phyloP scores from a whole-genome alignment of 2,113 vertebrate genomes.

The Machaerirhynchus nigripectus region DNA sequence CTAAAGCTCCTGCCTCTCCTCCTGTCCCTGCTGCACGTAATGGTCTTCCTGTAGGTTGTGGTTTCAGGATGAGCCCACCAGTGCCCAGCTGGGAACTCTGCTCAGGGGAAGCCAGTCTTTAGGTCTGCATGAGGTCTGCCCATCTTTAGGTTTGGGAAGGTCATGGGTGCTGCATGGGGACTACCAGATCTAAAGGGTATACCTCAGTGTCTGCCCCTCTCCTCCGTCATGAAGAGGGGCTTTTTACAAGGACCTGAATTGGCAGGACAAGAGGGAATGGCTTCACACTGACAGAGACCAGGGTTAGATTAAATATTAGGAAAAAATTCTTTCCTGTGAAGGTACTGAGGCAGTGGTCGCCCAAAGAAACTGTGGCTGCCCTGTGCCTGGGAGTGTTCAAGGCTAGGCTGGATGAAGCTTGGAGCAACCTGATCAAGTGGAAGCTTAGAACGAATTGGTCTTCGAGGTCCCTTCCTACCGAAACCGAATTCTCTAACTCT shows the following conservation, averaged over 20 bases:
- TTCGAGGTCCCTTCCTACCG: background rate
- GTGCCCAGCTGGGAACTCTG: background rate
- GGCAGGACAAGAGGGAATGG: background rate
- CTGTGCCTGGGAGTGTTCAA: background rate
- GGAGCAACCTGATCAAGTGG: background rate
- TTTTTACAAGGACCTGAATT: background rate
- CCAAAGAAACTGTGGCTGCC: background rate
- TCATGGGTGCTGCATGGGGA: background rate
- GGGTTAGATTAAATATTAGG: background rate
- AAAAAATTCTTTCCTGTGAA: background rate
- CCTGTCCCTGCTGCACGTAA: background rate
- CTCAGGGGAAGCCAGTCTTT: background rate
- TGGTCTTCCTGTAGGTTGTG: background rate
- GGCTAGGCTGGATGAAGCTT: background rate
- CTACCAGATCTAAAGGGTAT: background rate
- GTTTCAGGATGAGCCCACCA: background rate
- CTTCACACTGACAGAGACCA: background rate
- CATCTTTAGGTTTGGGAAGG: background rate
- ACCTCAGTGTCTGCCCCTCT: background rate
- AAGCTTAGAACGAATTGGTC: fast-evolving
- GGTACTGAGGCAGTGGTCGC: background rate
- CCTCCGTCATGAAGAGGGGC: background rate
- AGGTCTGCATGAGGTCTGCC: background rate
- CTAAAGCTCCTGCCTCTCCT: background rate
- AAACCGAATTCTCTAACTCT: background rate